A percentile compares a stretch with the other conserved stretches of the same genome.
phyloP scores from a whole-genome alignment of 2,888 invertebrate genomes.

The Philereme transversata region DNA sequence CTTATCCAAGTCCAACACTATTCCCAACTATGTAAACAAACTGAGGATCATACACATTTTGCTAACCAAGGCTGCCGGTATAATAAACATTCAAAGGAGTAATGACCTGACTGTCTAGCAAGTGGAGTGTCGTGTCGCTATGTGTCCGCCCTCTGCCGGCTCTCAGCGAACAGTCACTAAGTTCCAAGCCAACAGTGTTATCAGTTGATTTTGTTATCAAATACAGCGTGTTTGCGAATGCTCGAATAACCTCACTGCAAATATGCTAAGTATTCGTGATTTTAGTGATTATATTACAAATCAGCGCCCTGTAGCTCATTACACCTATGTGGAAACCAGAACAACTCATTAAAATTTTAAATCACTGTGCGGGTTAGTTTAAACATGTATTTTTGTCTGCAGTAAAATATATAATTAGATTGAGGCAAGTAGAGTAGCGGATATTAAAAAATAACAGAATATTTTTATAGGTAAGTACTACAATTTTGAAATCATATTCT shows the following conservation, averaged over 20 bases:
- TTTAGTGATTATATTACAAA: slow-evolving; percentile 13
- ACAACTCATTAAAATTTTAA: slow-evolving; percentile 14
- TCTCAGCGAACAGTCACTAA: slow-evolving; percentile 7
- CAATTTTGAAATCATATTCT: no score
- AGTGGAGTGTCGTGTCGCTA: background rate
- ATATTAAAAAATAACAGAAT: no score
- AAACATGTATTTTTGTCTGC: no score
- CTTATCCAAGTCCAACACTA: slow-evolving; percentile 14
- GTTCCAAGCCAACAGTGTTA: slow-evolving; percentile 4
- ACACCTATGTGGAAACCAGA: background rate
- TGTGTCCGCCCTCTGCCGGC: slow-evolving; percentile 8
- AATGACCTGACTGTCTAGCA: slow-evolving; percentile 37
- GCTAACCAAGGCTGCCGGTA: slow-evolving; percentile 23
- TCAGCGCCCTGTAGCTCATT: background rate
- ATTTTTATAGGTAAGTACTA: no score
- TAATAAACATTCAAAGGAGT: slow-evolving; percentile 25
- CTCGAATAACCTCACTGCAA: slow-evolving; percentile 6
- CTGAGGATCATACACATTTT: slow-evolving; percentile 42
- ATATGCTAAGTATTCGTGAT: slow-evolving; percentile 8
- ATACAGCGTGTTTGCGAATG: slow-evolving; percentile 6
- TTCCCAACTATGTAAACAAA: slow-evolving; percentile 27
- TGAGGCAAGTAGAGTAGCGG: no score
- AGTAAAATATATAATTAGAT: no score
- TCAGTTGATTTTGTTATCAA: slow-evolving; percentile 16
- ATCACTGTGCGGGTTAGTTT: background rate